Evolutionary conservation across 2,113 vertebrate genomes (phyloP).

Genomic region (Tetraodon nigroviridis): DNA sequence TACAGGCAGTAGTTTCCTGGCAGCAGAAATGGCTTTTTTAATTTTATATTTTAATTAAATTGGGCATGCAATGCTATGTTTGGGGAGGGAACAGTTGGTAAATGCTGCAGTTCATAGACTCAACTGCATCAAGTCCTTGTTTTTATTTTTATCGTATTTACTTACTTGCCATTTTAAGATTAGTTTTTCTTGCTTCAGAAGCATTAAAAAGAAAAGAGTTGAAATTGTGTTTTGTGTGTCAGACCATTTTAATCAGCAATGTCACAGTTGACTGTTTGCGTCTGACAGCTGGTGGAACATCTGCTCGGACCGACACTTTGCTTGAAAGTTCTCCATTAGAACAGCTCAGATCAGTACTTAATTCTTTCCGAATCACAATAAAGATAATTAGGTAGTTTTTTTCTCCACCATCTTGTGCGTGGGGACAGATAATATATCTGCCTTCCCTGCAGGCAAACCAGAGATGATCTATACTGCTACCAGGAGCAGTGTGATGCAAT

Average conservation of each 20-base stretch:
- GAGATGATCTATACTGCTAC: conserved; percentile 88
- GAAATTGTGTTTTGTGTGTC: too few relatives aligned
- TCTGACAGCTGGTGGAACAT: background rate
- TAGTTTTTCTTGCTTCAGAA: too few relatives aligned
- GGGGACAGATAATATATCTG: conserved; percentile 17
- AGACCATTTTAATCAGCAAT: background rate
- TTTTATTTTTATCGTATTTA: too few relatives aligned
- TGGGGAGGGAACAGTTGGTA: too few relatives aligned
- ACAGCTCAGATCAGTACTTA: background rate
- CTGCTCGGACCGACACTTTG: background rate
- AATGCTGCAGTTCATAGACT: too few relatives aligned
- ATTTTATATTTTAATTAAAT: too few relatives aligned
- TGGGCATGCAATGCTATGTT: too few relatives aligned
- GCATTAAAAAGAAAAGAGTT: too few relatives aligned
- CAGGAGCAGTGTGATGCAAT: conserved; percentile 95
- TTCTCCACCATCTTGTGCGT: background rate
- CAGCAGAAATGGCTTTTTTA: too few relatives aligned
- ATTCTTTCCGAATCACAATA: background rate
- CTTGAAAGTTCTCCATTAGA: background rate
- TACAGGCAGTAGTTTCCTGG: too few relatives aligned
- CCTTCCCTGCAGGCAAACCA: conserved; percentile 83
- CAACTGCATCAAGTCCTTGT: too few relatives aligned
- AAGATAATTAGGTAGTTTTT: background rate
- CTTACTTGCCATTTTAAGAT: too few relatives aligned
- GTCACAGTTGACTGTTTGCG: background rate